phyloP scores from a whole-genome alignment of 2,797 vertebrate genomes.

The Enteromius argenteus region DNA sequence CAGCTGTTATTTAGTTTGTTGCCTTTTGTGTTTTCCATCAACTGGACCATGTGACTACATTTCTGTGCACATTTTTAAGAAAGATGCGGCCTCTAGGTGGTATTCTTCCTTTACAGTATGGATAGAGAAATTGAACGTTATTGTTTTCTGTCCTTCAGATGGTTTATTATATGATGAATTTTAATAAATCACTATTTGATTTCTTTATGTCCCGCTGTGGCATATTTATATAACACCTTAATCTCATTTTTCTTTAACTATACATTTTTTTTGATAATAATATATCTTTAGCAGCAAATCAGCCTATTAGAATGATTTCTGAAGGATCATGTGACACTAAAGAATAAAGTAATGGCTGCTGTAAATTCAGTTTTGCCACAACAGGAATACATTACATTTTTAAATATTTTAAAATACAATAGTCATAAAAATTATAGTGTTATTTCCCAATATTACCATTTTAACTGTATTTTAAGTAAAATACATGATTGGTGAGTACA shows the following conservation, averaged over 20 bases:
- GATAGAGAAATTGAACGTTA: not conserved
- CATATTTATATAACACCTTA: not conserved
- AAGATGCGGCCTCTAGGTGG: slow-evolving; percentile 24
- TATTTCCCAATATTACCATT: not conserved
- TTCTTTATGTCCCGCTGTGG: not conserved
- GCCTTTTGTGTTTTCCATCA: not conserved
- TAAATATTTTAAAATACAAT: not conserved
- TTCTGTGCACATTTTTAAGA: not conserved
- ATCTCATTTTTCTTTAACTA: not conserved
- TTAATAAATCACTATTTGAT: slow-evolving; percentile 45
- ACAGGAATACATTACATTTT: not conserved
- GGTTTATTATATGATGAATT: slow-evolving; percentile 41
- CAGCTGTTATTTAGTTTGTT: not conserved
- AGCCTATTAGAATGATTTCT: not conserved
- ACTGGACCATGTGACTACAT: slow-evolving; percentile 25
- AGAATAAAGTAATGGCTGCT: not conserved
- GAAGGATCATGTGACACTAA: not conserved
- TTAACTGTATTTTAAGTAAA: not conserved
- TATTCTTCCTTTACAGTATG: slow-evolving; percentile 3
- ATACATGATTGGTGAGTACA: not conserved
- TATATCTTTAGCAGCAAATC: not conserved
- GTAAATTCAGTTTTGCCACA: not conserved
- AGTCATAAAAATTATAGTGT: not conserved
- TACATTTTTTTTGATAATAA: not conserved
- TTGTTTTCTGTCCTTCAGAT: slow-evolving; percentile 21